Conservation (phyloP, 2,113 vertebrate species). For the Pampusana beccarii region DNA sequence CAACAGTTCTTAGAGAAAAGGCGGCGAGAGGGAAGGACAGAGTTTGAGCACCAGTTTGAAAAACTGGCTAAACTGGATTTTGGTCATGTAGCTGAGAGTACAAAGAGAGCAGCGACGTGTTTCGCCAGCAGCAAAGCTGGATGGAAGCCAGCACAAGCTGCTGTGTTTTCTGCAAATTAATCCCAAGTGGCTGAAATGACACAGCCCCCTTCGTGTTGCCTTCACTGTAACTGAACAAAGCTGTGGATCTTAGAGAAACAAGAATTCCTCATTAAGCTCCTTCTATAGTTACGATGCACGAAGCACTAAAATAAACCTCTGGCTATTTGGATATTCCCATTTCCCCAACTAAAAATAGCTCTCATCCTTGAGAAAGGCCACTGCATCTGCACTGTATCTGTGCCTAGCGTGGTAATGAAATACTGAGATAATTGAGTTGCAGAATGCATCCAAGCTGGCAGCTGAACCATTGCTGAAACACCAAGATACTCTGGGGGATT, state of each 20-base stretch:
- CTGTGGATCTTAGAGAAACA: background rate
- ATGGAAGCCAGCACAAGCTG: conserved; percentile 29
- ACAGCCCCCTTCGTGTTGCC: background rate
- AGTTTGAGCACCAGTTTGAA: conserved; percentile 18
- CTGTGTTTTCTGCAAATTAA: conserved; percentile 5
- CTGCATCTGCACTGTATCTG: background rate
- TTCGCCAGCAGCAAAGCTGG: conserved; percentile 51
- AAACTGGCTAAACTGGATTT: conserved; percentile 68
- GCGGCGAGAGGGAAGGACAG: background rate
- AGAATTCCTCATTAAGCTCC: background rate
- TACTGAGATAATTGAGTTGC: background rate
- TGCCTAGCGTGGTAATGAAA: background rate
- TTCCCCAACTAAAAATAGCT: conserved; percentile 26
- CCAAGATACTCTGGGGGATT: background rate
- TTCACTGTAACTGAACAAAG: background rate
- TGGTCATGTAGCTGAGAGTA: conserved; percentile 29
- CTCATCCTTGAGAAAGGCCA: conserved; percentile 45
- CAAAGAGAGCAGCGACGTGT: conserved; percentile 31
- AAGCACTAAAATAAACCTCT: conserved; percentile 25
- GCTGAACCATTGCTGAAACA: background rate
- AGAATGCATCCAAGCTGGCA: background rate
- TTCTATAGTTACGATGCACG: background rate
- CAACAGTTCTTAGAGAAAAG: background rate
- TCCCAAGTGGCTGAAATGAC: conserved; percentile 26
- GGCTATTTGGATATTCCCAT: conserved; percentile 7